Evolutionary conservation across 1,140 invertebrate species (phyloP).

Genomic region (Octopus sinensis): DNA sequence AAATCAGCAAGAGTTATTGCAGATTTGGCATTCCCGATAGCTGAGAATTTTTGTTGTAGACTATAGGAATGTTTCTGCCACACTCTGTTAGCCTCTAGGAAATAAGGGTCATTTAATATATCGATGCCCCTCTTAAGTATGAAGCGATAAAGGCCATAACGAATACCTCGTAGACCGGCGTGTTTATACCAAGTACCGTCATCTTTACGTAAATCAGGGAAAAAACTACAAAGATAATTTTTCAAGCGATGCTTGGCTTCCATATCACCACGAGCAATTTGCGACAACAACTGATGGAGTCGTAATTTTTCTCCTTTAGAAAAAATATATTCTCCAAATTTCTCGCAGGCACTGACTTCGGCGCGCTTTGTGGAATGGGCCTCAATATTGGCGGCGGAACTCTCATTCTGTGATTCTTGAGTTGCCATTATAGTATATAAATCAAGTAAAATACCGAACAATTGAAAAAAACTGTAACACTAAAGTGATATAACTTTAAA

Average conservation of each 20-base stretch:
- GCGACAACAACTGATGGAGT: not conserved
- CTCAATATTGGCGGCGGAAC: no score
- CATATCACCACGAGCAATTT: not conserved
- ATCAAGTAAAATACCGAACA: no score
- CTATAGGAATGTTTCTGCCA: not conserved
- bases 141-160: conserved; percentile 8
- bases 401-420: no score
- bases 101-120: not conserved
- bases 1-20: not conserved
- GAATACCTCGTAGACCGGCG: not conserved
- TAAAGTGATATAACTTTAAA: no score
- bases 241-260: not conserved
- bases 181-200: not conserved
- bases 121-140: not conserved
- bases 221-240: not conserved
- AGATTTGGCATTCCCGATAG: not conserved
- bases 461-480: no score
- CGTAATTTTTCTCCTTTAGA: not conserved
- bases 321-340: not conserved
- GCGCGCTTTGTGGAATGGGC: not conserved
- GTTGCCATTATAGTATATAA: no score
- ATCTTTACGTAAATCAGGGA: not conserved
- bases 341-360: not conserved
- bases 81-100: not conserved
- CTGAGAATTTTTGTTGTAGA: not conserved